Base-by-base conservation (phyloP, 1,140 invertebrate genomes). In the Alviniconcha marisindica region DNA sequence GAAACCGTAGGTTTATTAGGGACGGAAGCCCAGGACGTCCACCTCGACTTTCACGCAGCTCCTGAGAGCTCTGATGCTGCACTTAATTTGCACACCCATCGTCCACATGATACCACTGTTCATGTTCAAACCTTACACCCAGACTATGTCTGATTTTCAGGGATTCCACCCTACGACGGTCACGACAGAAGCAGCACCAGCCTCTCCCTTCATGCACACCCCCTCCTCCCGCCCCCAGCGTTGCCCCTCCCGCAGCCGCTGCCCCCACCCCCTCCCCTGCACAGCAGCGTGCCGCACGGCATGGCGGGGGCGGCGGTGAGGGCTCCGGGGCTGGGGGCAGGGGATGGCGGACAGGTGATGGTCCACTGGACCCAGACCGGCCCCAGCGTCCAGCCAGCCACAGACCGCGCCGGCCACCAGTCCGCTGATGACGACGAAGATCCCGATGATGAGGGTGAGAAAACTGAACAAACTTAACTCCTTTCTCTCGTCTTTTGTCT, bases 351-450 rank as follows among this genome's bases (percentile, higher is more conserved):
- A n/a, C 78, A 80, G 33, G 78, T 33, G 14, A 48, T 80, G 56
- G 56, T 80, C 33, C 78, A 80, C 78, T 80, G 78, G 78, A 80
- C 78, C n/a, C 78, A 80, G 54, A 80, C 36, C 31, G 78, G 78
- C 2, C 78, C 78, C 78, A 80, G 78, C 60, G 36, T 80, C 51
- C 78, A 80, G 38, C 40, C 56, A 12, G 10, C 2, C 31, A 5
- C n/a, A 31, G 63, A 18, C 36, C 36, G 15, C 18, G 15, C 2
- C 36, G 69, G 69, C 14, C 69, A 71, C 4, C 69, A 33, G 12
- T 40, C 69, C 24, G 7, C 24, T 2, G 73, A 76, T 12, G 77
- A 54, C 0, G 69, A 51, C 4, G 76, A 42, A 21, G 42, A 71
- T n/a, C 7, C 21, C 15, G 63, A 28, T 36, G 73, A 76, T 18